Percentiles rank a stretch among this genome's conserved stretches.
These are phyloP conservation scores for Botia almorhae DNA, from an alignment of 2,797 vertebrate genomes.

Conservation along the genomic window DNA sequence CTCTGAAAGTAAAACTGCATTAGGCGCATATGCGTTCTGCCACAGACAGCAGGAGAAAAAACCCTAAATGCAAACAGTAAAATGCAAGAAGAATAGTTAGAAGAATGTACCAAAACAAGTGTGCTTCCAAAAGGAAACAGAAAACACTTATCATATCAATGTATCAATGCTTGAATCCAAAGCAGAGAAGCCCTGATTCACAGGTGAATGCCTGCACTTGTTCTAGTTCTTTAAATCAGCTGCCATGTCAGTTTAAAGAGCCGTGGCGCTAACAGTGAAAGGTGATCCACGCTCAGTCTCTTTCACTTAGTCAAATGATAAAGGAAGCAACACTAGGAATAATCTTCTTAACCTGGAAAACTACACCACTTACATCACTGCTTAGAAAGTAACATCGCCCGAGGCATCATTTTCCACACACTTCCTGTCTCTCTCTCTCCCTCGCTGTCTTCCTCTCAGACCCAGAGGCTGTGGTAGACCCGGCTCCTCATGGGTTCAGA, in stretches of 20 bases:
- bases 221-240: background rate
- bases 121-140: no score
- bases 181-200: background rate
- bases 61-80: background rate
- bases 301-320: slow-evolving; percentile 26
- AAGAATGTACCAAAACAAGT: background rate
- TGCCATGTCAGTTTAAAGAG: background rate
- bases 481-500: slow-evolving; percentile 53
- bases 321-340: slow-evolving; percentile 36
- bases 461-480: slow-evolving; percentile 62
- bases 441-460: slow-evolving; percentile 48
- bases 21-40: background rate
- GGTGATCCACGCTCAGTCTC: slow-evolving; percentile 8
- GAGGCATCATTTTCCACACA: slow-evolving; percentile 59
- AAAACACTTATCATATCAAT: no score
- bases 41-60: background rate
- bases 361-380: slow-evolving; percentile 51
- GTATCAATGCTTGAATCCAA: background rate
- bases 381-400: slow-evolving; percentile 62
- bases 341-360: slow-evolving; percentile 61
- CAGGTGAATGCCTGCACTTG: background rate
- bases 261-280: background rate
- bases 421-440: slow-evolving; percentile 53
- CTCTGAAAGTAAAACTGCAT: slow-evolving; percentile 11
- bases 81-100: background rate